phyloP scores from a whole-genome alignment of 2,797 vertebrate genomes.

The Thunnus albacares region DNA sequence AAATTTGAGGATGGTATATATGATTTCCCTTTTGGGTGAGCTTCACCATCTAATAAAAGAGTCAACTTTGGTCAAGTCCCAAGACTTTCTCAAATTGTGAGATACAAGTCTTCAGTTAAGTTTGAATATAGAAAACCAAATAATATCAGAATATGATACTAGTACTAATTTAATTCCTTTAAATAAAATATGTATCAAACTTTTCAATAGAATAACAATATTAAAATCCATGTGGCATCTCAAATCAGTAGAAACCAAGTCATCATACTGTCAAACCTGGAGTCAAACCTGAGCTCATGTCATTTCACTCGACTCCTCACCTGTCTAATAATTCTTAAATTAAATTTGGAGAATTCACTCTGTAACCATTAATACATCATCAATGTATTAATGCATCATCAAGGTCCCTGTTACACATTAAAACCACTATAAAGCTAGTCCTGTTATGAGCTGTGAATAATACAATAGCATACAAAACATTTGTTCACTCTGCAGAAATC shows the following conservation, averaged over 20 bases:
- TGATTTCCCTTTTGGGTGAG: slow-evolving; percentile 5
- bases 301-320: background rate
- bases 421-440: background rate
- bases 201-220: background rate
- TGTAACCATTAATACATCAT: background rate
- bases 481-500: background rate
- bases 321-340: background rate
- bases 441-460: background rate
- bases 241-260: background rate
- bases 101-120: slow-evolving; percentile 1
- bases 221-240: background rate
- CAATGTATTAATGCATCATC: background rate
- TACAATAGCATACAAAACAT: background rate
- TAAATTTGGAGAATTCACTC: background rate
- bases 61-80: slow-evolving; percentile 27
- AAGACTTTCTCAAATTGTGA: background rate
- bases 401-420: background rate
- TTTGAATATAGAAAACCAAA: background rate
- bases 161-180: background rate
- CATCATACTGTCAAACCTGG: background rate
- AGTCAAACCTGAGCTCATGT: slow-evolving; percentile 13
- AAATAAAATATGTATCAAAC: background rate
- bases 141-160: background rate
- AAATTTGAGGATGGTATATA: background rate
- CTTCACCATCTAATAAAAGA: slow-evolving; percentile 2